Percentiles rank a stretch among this genome's conserved stretches.
Evolutionary conservation across 2,888 invertebrate genomes (phyloP).

Genomic region (Hemicrepidius hirtus): DNA sequence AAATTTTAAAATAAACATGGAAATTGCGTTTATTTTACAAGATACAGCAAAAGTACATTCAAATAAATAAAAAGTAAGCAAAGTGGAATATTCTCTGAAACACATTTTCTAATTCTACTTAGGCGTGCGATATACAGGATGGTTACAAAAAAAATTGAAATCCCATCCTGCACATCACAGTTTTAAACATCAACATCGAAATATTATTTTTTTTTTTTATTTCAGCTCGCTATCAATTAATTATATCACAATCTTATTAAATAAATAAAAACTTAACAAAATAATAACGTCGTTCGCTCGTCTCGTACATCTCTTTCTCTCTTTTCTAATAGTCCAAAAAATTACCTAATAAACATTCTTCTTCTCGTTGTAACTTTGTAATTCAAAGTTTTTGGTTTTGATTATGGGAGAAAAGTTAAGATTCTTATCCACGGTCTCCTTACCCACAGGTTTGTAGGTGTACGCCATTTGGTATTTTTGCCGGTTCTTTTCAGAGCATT

Average conservation of each 20-base stretch:
- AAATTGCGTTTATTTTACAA: conserved; percentile 10
- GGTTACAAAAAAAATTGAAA: background rate
- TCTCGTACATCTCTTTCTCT: background rate
- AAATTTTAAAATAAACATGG: conserved; percentile 18
- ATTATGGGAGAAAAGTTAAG: conserved; percentile 50
- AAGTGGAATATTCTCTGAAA: conserved; percentile 22
- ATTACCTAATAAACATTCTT: conserved; percentile 40
- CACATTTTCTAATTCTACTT: conserved; percentile 13
- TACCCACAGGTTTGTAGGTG: conserved; percentile 53
- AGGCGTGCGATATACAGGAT: conserved; percentile 19
- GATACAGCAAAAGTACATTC: conserved; percentile 33
- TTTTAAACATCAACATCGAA: conserved; percentile 37
- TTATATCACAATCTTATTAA: conserved; percentile 52
- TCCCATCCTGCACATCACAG: conserved; percentile 2
- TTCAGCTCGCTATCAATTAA: conserved; percentile 35
- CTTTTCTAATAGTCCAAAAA: conserved; percentile 4
- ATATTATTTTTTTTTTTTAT: conserved; percentile 7
- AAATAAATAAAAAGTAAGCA: conserved; percentile 25
- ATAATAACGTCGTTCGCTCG: conserved; percentile 19
- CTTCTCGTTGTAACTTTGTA: conserved; percentile 51
- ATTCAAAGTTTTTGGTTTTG: conserved; percentile 48
- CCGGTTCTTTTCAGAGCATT: conserved; percentile 45
- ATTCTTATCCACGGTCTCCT: conserved; percentile 52
- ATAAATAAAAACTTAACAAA: conserved; percentile 52
- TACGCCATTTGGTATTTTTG: conserved; percentile 48